phyloP scores from a whole-genome alignment of 2,113 vertebrate species.

The Ophiodon elongatus region DNA sequence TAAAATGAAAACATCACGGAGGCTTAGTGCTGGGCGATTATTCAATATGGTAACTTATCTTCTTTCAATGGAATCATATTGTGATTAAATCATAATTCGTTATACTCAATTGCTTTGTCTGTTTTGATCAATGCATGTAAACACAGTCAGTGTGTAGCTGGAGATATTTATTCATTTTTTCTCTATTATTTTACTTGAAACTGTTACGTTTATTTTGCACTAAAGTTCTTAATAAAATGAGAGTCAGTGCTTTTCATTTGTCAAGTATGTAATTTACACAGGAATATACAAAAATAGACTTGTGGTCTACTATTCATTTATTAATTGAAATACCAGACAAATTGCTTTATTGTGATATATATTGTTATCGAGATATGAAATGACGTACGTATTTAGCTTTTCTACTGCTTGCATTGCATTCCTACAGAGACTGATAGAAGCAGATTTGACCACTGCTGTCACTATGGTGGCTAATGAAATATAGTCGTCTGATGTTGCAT shows the following conservation, averaged over 20 bases:
- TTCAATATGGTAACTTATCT: not conserved
- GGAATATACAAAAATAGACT: not conserved
- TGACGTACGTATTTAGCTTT: not conserved
- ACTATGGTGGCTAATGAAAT: constrained; percentile 24
- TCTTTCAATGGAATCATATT: not conserved
- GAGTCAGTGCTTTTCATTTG: not conserved
- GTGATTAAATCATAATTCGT: not conserved
- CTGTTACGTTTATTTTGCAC: not conserved
- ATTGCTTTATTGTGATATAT: not conserved
- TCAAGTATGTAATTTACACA: not conserved
- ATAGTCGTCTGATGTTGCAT: not conserved
- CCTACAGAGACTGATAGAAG: not conserved
- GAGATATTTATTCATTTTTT: not conserved
- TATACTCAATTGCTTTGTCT: not conserved
- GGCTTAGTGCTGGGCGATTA: too few relatives aligned
- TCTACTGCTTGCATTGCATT: not conserved
- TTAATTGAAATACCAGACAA: not conserved
- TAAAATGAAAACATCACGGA: not conserved
- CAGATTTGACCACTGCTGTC: constrained; percentile 21
- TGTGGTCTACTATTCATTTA: not conserved
- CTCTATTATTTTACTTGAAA: not conserved
- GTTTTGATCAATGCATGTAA: not conserved
- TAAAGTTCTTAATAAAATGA: not conserved
- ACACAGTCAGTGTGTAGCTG: not conserved
- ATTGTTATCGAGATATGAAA: not conserved